These are phyloP conservation scores for Orius insidiosus DNA, from an alignment of 1,140 invertebrate genomes.

Conservation along the genomic window DNA sequence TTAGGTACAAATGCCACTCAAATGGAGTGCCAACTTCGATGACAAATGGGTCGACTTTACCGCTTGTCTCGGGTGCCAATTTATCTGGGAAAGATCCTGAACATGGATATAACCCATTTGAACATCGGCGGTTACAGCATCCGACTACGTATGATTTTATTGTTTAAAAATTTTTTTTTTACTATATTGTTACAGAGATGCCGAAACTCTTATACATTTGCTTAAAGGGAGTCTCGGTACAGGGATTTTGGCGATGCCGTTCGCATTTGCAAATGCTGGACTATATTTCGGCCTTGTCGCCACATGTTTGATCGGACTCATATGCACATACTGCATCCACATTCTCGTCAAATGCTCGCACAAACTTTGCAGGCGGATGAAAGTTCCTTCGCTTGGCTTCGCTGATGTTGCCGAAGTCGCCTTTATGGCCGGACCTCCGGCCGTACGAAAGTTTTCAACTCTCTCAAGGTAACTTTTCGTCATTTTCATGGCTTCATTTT, in stretches of 20 bases:
- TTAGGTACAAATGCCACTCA: slow-evolving; percentile 64
- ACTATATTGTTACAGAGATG: slow-evolving; percentile 51
- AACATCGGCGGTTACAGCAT: slow-evolving; percentile 56
- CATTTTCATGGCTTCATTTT: too few species aligned
- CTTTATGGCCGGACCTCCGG: slow-evolving; percentile 49
- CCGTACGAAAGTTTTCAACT: slow-evolving; percentile 38
- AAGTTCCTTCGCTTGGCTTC: slow-evolving; percentile 52
- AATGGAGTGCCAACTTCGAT: slow-evolving; percentile 52
- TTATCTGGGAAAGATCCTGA: slow-evolving; percentile 18
- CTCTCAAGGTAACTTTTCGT: slow-evolving; percentile 47
- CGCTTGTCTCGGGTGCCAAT: slow-evolving; percentile 35
- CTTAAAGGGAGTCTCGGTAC: slow-evolving; percentile 78
- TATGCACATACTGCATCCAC: slow-evolving; percentile 76
- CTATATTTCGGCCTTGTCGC: slow-evolving; percentile 54
- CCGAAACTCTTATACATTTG: slow-evolving; percentile 68
- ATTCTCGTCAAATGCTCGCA: slow-evolving; percentile 70
- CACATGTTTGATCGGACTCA: slow-evolving; percentile 58
- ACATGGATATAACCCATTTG: slow-evolving; percentile 55
- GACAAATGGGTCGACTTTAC: slow-evolving; percentile 61
- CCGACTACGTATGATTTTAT: too few species aligned
- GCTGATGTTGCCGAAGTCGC: slow-evolving; percentile 59
- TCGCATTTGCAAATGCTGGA: slow-evolving; percentile 65
- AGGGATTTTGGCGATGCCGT: slow-evolving; percentile 79
- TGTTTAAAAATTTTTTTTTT: too few species aligned
- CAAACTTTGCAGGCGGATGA: slow-evolving; percentile 49